Base-by-base conservation (phyloP, 2,888 invertebrate genomes). In the Drosophila pseudotalamancana region DNA sequence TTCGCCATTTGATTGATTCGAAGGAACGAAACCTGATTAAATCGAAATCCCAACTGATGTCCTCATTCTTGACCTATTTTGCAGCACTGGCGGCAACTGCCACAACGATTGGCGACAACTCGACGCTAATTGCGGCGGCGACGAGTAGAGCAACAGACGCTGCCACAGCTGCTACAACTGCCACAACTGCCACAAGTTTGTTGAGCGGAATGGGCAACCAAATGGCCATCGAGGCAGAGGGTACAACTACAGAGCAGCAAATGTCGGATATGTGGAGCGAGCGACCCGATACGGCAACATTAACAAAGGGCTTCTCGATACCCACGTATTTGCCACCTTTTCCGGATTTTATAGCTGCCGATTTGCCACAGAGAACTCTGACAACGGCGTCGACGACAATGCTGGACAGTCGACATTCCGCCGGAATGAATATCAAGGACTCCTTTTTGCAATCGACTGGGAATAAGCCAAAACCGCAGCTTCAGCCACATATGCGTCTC, bases 281-380 rank as follows among this genome's bases (percentile, higher is more conserved):
- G 39, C 51, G 72, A 4, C 78, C 84, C n/a, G 81, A 87, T 54
- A 86, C 89, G 31, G 89, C 90, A 43, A 89, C 88, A 23, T 55
- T 89, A 62, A 89, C 87, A 60, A 89, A 89, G 55, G 89, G 90
- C 31, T 89, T 89, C 62, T 89, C 89, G 19, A 89, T 89, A 77
- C 89, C 89, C 61, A 90, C 90, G 70, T 90, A 89, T 73, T 80
- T 90, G 78, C 90, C 90, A 62, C 89, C 88, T 11, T 88, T 83
- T 80, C 89, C 89, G 50, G 82, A 82, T 45, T 89, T 89, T 48
- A 78, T 89, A 27, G 77, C 89, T 34, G 89, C 87, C 35, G 88
- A 89, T 60, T 76, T 89, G 59, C 86, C 90, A 53, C 72, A 40
- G 21, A 42, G 50, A 29, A 35, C 54, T 23, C 42, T 27, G 39